Conservation (phyloP, 2,113 vertebrate genomes). For the Mohoua ochrocephala region DNA sequence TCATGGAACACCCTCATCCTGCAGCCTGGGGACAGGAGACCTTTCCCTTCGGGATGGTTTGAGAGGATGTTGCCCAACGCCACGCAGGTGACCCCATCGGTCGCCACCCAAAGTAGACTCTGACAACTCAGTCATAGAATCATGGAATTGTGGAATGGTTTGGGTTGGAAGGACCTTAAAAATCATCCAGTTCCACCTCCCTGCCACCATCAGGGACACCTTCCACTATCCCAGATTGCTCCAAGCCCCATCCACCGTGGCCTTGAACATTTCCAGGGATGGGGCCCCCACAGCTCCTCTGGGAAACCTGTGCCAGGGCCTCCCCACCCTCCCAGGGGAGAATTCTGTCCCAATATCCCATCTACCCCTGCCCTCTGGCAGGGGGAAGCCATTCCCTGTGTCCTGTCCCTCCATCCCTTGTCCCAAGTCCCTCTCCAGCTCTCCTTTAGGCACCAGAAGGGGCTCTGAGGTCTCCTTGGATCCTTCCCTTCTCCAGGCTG, state of each 20-base stretch:
- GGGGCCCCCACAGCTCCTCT: neutral
- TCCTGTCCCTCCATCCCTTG: neutral
- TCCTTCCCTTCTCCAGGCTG: neutral
- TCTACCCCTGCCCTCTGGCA: neutral
- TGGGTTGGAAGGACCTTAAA: neutral
- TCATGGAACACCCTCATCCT: rapidly evolving
- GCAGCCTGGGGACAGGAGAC: neutral
- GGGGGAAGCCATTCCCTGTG: neutral
- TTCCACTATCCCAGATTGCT: neutral
- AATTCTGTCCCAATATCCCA: neutral
- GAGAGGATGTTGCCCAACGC: rapidly evolving
- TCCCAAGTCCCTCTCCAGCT: neutral
- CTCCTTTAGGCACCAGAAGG: neutral
- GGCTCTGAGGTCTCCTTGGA: neutral
- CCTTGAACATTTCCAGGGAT: neutral
- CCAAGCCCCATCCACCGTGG: rapidly evolving
- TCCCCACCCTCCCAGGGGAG: neutral
- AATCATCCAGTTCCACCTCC: neutral
- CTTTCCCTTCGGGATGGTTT: neutral
- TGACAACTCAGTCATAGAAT: rapidly evolving
- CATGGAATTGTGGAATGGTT: neutral
- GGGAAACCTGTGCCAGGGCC: rapidly evolving
- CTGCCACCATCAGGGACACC: neutral
- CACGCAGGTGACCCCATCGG: neutral
- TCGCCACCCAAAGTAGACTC: neutral